A percentile compares a stretch with the other conserved stretches of the same genome.
phyloP scores from a whole-genome alignment of 2,113 vertebrate genomes.

The Ammospiza nelsoni region DNA sequence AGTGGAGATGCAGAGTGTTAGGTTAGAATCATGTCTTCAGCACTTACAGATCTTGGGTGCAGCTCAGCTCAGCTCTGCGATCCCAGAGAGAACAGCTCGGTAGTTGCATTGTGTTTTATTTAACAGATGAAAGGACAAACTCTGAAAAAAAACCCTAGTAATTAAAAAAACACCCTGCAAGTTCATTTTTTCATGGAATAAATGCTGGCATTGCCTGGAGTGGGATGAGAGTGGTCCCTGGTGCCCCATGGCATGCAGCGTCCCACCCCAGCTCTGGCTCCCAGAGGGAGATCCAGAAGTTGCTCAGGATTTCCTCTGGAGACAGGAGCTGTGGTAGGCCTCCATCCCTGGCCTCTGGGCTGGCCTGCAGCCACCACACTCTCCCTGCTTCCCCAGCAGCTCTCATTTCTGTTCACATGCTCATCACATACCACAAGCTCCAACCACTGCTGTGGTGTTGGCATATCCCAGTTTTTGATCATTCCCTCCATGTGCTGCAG shows the following conservation, averaged over 20 bases:
- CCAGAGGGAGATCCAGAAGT: not conserved
- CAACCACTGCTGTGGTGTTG: not conserved
- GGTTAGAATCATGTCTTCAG: not conserved
- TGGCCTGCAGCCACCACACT: not conserved
- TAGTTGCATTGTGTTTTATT: not conserved
- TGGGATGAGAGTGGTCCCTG: not conserved
- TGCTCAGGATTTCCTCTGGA: not conserved
- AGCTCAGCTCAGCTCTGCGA: not conserved
- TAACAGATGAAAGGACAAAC: not conserved
- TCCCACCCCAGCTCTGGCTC: not conserved
- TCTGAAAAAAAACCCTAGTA: not conserved
- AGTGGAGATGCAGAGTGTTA: not conserved
- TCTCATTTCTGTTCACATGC: not conserved
- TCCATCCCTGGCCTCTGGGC: not conserved
- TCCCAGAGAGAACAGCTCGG: not conserved
- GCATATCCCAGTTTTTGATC: not conserved
- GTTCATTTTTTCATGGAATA: not conserved
- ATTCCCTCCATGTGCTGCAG: not conserved
- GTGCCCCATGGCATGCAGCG: not conserved
- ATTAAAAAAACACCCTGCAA: not conserved
- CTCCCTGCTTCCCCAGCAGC: not conserved
- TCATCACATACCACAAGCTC: not conserved
- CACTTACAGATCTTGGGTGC: not conserved
- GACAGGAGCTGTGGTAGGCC: not conserved
- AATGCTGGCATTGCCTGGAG: accelerated